Base-by-base conservation (phyloP, 2,113 vertebrate genomes). In the Pangasianodon gigas region DNA sequence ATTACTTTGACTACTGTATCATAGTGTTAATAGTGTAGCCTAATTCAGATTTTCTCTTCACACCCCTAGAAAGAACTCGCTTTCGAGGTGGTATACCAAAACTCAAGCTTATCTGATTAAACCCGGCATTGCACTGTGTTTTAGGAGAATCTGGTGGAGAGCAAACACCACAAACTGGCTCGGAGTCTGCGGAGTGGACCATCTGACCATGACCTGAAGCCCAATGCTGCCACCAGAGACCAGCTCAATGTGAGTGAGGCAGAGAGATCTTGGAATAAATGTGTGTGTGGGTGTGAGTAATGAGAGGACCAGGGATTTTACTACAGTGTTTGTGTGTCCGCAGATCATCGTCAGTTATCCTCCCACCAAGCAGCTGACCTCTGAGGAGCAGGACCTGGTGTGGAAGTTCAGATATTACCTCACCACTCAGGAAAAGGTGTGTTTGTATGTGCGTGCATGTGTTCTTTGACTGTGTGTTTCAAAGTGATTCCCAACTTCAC, bases 381-480 rank as follows among this genome's bases (percentile, higher is more conserved):
- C 99, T 0, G 98, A 99, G 94, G 98, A 99, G 62, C 98, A 99
- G 93, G 98, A 99, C 94, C 96, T 99, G 91, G 98, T 99, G 92
- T 99, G 98, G 98, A 99, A 99, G 93, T 99, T 99, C 96, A 96
- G 98, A 94, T 98, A 98, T 71, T 99, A 99, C 93, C 97, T 99
- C 92, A 99, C 98, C 87, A 97, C 97, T 88, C 98, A 99, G 93
- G 98, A 99, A 92, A 99, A 99, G 96, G 98, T 99, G 60, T 8
- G 92, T 75, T 37, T 85, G 46, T 51, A n/a, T 52, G 82, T 60
- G 14, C 9, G 9, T 87, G 16, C 19, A 9, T 69, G 5, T 81
- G 14, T 52, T 51, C 32, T 86, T 3, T 52, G 48, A 52, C 4
- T 87, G 26, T 89, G 69, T 89, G 69, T 74, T 10, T 71, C 2